phyloP scores from a whole-genome alignment of 2,888 invertebrate species.

The Polyploca ridens region DNA sequence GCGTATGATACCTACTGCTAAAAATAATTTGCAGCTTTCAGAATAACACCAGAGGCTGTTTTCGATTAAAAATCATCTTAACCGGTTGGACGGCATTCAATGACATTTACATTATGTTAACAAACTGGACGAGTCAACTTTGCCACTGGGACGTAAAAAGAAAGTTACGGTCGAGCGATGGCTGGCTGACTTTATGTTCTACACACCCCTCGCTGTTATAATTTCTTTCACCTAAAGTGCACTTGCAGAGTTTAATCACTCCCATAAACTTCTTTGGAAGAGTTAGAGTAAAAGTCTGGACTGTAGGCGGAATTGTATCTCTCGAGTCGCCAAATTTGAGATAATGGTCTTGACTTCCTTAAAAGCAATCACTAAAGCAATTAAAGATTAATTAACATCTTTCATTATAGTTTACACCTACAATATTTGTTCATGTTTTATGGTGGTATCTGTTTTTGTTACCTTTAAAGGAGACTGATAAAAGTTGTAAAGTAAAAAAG shows the following conservation, averaged over 20 bases:
- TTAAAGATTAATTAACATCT: constrained; percentile 7
- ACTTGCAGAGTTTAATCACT: background rate
- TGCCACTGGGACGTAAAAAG: constrained; percentile 62
- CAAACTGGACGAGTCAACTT: constrained; percentile 66
- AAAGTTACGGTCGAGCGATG: constrained; percentile 54
- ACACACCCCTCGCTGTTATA: constrained; percentile 11
- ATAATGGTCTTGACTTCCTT: background rate
- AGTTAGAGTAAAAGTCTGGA: constrained; percentile 13
- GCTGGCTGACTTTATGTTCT: constrained; percentile 1
- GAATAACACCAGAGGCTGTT: constrained; percentile 57
- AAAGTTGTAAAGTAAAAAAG: background rate
- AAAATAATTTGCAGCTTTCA: constrained; percentile 67
- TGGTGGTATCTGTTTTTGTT: background rate
- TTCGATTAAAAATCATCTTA: constrained; percentile 55
- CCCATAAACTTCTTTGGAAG: background rate
- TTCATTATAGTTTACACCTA: constrained; percentile 9
- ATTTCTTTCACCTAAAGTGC: background rate
- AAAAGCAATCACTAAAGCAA: background rate
- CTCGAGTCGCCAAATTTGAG: background rate
- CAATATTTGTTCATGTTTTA: background rate
- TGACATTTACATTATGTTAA: constrained; percentile 79
- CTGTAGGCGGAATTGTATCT: constrained; percentile 9
- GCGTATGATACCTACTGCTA: constrained; percentile 31
- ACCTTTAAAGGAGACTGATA: background rate
- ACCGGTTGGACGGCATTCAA: constrained; percentile 73